Conservation (phyloP, 2,888 invertebrate species). For the Lithophane semibrunnea region DNA sequence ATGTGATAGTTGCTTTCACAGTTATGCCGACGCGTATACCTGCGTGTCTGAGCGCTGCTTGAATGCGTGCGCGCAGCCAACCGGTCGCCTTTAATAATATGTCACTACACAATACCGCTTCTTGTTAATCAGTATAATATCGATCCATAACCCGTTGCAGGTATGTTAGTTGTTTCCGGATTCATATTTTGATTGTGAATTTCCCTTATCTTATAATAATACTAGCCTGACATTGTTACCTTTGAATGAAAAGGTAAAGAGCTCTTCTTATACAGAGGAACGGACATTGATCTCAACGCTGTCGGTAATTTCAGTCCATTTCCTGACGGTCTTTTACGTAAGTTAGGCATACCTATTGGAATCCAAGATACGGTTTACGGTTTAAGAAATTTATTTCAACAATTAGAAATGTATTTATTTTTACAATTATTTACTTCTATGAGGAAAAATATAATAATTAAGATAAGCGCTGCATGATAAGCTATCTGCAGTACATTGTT, state of each 20-base stretch:
- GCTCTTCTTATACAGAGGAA: not conserved
- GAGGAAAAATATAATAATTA: too few relatives aligned
- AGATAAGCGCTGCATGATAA: too few relatives aligned
- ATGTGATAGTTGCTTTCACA: slow-evolving; percentile 52
- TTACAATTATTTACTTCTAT: too few relatives aligned
- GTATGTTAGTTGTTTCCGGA: not conserved
- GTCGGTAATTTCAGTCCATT: not conserved
- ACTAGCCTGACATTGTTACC: not conserved
- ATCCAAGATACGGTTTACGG: too few relatives aligned
- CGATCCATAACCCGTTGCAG: not conserved
- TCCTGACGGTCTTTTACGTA: not conserved
- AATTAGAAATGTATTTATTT: too few relatives aligned
- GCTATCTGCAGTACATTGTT: not conserved
- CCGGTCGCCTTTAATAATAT: slow-evolving; percentile 47
- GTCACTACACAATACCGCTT: slow-evolving; percentile 33
- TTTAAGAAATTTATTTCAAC: too few relatives aligned
- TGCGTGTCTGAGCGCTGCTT: slow-evolving; percentile 30
- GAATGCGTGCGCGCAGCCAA: slow-evolving; percentile 56
- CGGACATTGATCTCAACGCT: not conserved
- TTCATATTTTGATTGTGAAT: not conserved
- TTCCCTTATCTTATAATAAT: not conserved
- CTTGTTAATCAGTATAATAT: slow-evolving; percentile 28
- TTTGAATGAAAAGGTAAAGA: not conserved
- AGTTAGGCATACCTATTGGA: not conserved
- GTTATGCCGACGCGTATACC: slow-evolving; percentile 43